phyloP scores from a whole-genome alignment of 2,888 invertebrate species.

The Timema podura region DNA sequence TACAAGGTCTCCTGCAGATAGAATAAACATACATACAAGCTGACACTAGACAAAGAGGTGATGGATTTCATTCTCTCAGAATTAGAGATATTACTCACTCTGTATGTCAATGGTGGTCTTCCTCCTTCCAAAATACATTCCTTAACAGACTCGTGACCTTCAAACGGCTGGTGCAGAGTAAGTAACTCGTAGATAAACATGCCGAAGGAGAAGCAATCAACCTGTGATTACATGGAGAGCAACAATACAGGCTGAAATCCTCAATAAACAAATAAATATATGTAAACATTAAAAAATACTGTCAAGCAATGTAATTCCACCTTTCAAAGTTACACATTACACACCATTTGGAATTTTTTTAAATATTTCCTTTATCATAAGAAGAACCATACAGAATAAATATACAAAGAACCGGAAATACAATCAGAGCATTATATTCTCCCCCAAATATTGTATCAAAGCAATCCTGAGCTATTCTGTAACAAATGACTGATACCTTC shows the following conservation, averaged over 20 bases:
- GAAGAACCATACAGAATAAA: too few species aligned
- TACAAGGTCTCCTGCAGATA: conserved; percentile 65
- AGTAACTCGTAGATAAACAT: conserved; percentile 97
- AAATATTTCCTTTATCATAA: too few species aligned
- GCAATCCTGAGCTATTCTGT: too few species aligned
- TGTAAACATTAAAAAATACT: too few species aligned
- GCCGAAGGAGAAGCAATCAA: conserved; percentile 98
- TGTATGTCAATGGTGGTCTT: conserved; percentile 79
- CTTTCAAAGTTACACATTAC: too few species aligned
- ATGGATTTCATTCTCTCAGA: background rate
- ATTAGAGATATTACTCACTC: conserved; percentile 54
- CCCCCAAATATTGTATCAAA: too few species aligned
- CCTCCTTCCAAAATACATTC: conserved; percentile 95
- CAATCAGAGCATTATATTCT: too few species aligned
- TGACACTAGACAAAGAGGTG: background rate
- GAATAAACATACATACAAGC: conserved; percentile 4
- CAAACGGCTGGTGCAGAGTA: conserved; percentile 90
- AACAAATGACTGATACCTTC: too few species aligned
- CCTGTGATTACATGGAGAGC: conserved; percentile 49
- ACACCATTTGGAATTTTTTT: too few species aligned
- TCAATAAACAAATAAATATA: background rate
- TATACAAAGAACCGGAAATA: too few species aligned
- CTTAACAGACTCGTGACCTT: conserved; percentile 94
- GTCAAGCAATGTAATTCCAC: too few species aligned
- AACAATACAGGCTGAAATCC: background rate